phyloP scores from a whole-genome alignment of 2,888 invertebrate species.

The Creontiades dilutus region DNA sequence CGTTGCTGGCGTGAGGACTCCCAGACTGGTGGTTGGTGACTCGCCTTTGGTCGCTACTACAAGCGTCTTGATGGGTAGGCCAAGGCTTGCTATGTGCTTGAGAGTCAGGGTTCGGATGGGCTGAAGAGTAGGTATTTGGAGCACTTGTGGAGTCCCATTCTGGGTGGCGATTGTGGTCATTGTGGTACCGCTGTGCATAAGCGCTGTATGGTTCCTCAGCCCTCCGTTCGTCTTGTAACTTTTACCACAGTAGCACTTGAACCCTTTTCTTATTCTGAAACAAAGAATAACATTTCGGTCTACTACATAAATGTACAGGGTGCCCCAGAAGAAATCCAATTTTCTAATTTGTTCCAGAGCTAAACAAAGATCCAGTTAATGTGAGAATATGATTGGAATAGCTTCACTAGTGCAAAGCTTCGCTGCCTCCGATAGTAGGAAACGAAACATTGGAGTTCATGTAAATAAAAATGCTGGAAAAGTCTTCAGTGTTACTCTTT shows the following conservation, averaged over 20 bases:
- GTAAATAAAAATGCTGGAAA: no score
- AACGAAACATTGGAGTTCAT: no score
- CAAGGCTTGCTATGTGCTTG: constrained; percentile 77
- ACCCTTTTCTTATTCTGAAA: constrained; percentile 81
- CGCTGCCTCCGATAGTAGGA: no score
- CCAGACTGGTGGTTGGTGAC: constrained; percentile 73
- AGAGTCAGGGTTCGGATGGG: constrained; percentile 76
- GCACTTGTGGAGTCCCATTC: constrained; percentile 76
- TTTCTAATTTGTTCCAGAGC: no score
- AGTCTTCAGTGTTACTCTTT: no score
- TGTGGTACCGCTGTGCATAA: constrained; percentile 78
- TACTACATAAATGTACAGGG: no score
- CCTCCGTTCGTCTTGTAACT: constrained; percentile 90
- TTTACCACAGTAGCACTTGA: constrained; percentile 91
- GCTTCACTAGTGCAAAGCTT: no score
- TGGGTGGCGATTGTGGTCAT: constrained; percentile 77
- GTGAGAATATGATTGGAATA: no score
- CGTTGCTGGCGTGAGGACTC: constrained; percentile 75
- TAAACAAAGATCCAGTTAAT: no score
- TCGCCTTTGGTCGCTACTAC: constrained; percentile 76
- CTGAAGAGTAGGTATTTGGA: constrained; percentile 76
- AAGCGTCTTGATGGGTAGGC: constrained; percentile 77
- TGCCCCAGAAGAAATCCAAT: no score
- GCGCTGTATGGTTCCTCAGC: constrained; percentile 85
- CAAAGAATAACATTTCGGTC: no score